A percentile compares a stretch with the other conserved stretches of the same genome.
These are phyloP conservation scores for Lepas anatifera DNA, from an alignment of 2,888 invertebrate species.

Conservation along the genomic window DNA sequence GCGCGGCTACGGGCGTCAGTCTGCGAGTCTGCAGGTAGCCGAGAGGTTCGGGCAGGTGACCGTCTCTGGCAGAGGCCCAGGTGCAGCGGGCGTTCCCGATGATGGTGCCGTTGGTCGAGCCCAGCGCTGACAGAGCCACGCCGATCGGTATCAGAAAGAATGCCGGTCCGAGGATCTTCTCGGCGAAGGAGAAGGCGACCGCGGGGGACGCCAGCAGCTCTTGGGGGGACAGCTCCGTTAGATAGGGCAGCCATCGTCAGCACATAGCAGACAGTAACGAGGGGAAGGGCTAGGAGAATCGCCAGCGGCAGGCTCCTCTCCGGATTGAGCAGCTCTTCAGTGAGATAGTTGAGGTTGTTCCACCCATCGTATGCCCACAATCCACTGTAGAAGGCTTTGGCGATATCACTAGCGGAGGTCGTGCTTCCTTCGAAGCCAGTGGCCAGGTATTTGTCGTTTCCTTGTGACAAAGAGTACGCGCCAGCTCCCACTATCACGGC, in stretches of 20 bases:
- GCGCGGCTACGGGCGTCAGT: too few relatives aligned
- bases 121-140: too few relatives aligned
- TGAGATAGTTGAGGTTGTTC: constrained; percentile 99
- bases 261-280: constrained; percentile 86
- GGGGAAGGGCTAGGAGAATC: constrained; percentile 80
- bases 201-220: constrained; percentile 87
- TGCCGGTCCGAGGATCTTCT: too few relatives aligned
- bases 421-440: constrained; percentile 63
- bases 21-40: too few relatives aligned
- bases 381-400: constrained; percentile 88
- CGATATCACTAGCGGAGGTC: constrained; percentile 66
- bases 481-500: constrained; percentile 82
- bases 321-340: constrained; percentile 96
- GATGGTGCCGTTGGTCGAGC: neutral
- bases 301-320: constrained; percentile 78
- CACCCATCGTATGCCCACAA: constrained; percentile 94
- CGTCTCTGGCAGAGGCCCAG: too few relatives aligned
- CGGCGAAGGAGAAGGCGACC: constrained; percentile 53
- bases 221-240: constrained; percentile 85
- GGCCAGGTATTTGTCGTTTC: constrained; percentile 77
- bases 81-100: constrained; percentile 51
- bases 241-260: constrained; percentile 85
- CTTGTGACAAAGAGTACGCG: constrained; percentile 73
- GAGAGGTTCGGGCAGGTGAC: too few relatives aligned
- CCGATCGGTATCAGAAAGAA: too few relatives aligned